phyloP scores from a whole-genome alignment of 2,888 invertebrate genomes.

The Tiliacea citrago region DNA sequence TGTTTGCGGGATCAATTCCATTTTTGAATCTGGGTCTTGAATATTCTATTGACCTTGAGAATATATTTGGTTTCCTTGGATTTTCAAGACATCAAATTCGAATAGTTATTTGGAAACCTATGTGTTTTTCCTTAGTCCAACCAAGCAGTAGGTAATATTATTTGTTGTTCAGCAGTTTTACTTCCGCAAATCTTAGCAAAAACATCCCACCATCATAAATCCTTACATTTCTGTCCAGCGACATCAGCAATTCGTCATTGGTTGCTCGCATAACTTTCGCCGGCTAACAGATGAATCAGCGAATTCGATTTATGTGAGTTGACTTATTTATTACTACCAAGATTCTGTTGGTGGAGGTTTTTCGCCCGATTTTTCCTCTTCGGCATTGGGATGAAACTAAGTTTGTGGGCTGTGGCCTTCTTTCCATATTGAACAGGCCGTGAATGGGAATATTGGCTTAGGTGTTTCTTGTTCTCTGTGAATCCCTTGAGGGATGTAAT shows the following conservation, averaged over 20 bases:
- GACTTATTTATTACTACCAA: conserved; percentile 69
- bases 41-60: no score
- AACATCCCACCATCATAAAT: conserved; percentile 22
- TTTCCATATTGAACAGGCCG: conserved; percentile 45
- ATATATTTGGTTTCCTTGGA: no score
- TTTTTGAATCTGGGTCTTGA: no score
- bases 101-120: no score
- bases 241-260: conserved; percentile 78
- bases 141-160: no score
- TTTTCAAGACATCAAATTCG: no score
- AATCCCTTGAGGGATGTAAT: conserved; percentile 10
- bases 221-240: conserved; percentile 5
- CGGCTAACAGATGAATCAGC: conserved; percentile 79
- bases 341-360: conserved; percentile 44
- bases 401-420: conserved; percentile 40
- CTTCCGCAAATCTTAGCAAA: conserved; percentile 12
- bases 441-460: conserved; percentile 32
- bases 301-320: conserved; percentile 79
- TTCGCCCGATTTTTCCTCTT: conserved; percentile 47
- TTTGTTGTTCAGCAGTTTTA: background rate
- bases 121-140: no score
- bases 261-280: conserved; percentile 78
- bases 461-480: conserved; percentile 26
- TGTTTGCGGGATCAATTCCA: no score
- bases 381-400: conserved; percentile 44